phyloP scores from a whole-genome alignment of 2,113 vertebrate genomes.

The Emydocephalus ijimae region DNA sequence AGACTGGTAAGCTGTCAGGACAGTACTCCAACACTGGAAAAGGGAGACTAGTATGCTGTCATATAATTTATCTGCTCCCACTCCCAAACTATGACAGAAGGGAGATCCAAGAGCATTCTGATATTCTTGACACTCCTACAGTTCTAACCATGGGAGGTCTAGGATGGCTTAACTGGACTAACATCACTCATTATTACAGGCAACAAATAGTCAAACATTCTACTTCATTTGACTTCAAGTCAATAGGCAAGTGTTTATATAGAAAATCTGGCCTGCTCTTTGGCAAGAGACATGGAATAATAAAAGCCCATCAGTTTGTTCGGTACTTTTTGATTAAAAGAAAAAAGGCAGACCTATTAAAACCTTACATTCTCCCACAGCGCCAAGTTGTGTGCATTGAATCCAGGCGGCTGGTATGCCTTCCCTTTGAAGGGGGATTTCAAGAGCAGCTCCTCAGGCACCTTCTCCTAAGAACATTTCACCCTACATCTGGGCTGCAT shows the following conservation, averaged over 20 bases:
- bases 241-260: not conserved
- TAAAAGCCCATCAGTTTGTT: conserved; percentile 3
- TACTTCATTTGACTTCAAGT: not conserved
- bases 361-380: conserved; percentile 23
- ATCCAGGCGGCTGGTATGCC: conserved; percentile 27
- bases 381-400: conserved; percentile 34
- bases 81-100: not conserved
- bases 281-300: not conserved
- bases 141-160: not conserved
- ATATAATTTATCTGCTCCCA: not conserved
- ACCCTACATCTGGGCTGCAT: conserved; percentile 48
- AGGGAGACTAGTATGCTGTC: not conserved
- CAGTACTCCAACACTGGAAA: not conserved
- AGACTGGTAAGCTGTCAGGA: not conserved
- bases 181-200: not conserved
- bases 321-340: conserved; percentile 39
- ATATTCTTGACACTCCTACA: not conserved
- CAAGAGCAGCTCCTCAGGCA: conserved; percentile 37
- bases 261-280: conserved; percentile 17
- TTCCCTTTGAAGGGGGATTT: conserved; percentile 47
- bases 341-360: conserved; percentile 33
- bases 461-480: conserved; percentile 34
- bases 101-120: not conserved
- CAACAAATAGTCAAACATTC: conserved; percentile 2
- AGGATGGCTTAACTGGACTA: not conserved